phyloP scores from a whole-genome alignment of 2,888 invertebrate genomes.

The Heterodera filipjevi region DNA sequence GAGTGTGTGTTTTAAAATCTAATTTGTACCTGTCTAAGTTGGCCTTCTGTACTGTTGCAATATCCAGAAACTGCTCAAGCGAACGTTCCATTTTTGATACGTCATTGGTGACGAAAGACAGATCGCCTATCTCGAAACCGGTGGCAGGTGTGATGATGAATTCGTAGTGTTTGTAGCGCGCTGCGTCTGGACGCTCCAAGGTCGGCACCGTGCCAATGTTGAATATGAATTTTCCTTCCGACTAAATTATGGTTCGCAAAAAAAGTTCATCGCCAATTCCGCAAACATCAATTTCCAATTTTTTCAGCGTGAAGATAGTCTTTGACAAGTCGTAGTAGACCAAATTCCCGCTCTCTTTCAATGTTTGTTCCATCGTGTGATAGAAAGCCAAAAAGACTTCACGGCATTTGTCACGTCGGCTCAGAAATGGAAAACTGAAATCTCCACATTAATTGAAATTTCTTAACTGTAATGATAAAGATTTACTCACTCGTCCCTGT shows the following conservation, averaged over 20 bases:
- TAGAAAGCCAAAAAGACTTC: conserved; percentile 14
- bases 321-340: conserved; percentile 22
- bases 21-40: background rate
- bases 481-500: background rate
- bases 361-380: background rate
- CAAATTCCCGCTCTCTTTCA: background rate
- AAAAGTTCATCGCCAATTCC: too few species aligned
- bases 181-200: background rate
- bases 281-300: background rate
- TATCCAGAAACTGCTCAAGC: conserved; percentile 19
- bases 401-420: conserved; percentile 23
- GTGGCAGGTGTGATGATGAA: background rate
- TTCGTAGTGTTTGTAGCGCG: background rate
- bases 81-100: background rate
- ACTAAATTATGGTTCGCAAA: background rate
- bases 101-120: background rate
- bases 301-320: background rate
- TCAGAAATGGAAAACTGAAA: background rate
- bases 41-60: background rate
- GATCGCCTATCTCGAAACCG: background rate
- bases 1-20: background rate
- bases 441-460: too few species aligned
- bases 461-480: background rate
- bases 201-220: conserved; percentile 5
- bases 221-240: background rate